Evolutionary conservation across 2,797 vertebrate genomes (phyloP).

Genomic region (Liasis olivaceus): DNA sequence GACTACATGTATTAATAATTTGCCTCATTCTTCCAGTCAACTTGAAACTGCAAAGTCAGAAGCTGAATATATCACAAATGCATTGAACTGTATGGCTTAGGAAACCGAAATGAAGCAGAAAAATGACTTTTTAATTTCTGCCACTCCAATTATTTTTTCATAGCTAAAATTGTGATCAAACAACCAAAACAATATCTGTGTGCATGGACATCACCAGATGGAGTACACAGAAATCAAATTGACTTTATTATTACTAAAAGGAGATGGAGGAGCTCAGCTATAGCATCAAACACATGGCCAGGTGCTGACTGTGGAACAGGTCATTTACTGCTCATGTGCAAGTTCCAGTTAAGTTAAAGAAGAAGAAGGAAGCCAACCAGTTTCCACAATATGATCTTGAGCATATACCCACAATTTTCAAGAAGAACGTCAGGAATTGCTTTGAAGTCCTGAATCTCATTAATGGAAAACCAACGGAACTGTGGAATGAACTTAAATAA

Average conservation of each 20-base stretch:
- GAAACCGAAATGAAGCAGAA: neutral
- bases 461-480: neutral
- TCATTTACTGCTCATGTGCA: neutral
- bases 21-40: conserved; percentile 45
- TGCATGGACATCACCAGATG: neutral
- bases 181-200: neutral
- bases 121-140: neutral
- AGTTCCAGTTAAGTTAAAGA: neutral
- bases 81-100: neutral
- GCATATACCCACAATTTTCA: neutral
- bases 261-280: neutral
- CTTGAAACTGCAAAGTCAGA: conserved; percentile 54
- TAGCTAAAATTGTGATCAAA: neutral
- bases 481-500: neutral
- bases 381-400: neutral
- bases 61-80: conserved; percentile 25
- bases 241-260: neutral
- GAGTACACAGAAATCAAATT: neutral
- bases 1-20: neutral
- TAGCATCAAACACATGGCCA: neutral
- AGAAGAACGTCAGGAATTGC: neutral
- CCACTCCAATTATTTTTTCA: neutral
- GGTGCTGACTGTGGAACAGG: neutral
- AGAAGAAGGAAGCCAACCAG: neutral
- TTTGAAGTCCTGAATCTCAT: neutral